Percentiles rank a stretch among this genome's conserved stretches.
Evolutionary conservation across 1,140 invertebrate species (phyloP).

Genomic region (Drepana arcuata): DNA sequence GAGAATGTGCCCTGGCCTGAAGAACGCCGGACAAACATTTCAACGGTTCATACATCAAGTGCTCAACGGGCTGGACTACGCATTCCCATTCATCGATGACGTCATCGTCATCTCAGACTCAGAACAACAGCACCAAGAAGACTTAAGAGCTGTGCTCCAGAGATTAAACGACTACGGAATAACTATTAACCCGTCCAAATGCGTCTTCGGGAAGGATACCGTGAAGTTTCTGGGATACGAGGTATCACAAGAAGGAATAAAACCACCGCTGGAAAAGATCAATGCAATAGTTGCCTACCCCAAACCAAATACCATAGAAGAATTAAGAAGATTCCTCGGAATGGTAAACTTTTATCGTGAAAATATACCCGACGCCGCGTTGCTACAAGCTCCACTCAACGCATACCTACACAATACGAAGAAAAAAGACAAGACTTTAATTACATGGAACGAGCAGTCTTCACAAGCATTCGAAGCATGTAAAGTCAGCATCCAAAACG

Average conservation of each 20-base stretch:
- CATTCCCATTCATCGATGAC: no score
- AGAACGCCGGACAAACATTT: no score
- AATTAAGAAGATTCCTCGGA: conserved; percentile 5
- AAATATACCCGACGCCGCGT: conserved; percentile 1
- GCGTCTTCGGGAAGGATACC: no score
- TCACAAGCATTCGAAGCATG: background rate
- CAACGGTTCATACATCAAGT: no score
- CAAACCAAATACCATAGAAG: background rate
- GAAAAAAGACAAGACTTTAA: background rate
- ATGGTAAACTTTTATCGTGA: conserved; percentile 10
- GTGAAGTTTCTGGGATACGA: conserved; percentile 8
- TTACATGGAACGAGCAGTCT: background rate
- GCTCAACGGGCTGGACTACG: no score
- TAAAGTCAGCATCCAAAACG: conserved; percentile 1
- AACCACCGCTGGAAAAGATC: background rate
- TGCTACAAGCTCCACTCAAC: conserved; percentile 1
- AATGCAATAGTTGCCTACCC: conserved; percentile 2
- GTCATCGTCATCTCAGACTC: no score
- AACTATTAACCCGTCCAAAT: no score
- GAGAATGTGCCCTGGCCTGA: no score
- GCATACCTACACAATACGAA: conserved; percentile 3
- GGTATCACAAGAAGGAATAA: conserved; percentile 2
- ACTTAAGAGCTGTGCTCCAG: no score
- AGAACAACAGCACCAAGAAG: no score
- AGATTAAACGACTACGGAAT: no score